Percentiles rank a stretch among this genome's conserved stretches.
Conservation (phyloP, 1,140 invertebrate species). For the Diorhabda carinulata region DNA sequence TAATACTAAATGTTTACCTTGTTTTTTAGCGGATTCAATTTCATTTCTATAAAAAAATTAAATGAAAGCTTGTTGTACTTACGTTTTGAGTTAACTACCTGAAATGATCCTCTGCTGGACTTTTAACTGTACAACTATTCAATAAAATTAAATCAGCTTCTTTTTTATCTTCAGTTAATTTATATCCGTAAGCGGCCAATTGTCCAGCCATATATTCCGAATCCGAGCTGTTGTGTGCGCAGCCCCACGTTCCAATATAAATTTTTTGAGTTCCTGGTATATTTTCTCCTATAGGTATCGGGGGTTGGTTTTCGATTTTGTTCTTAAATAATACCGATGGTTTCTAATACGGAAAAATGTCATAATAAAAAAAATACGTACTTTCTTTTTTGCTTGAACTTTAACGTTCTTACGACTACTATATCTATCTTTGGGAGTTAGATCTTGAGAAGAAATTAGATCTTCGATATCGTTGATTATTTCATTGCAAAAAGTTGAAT, state of each 20-base stretch:
- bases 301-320: constrained; percentile 27
- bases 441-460: constrained; percentile 71
- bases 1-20: constrained; percentile 83
- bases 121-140: constrained; percentile 98
- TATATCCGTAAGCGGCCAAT: constrained; percentile 82
- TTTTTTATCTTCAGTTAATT: constrained; percentile 75
- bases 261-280: constrained; percentile 88
- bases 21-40: constrained; percentile 71
- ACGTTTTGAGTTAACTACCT: constrained; percentile 49
- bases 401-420: constrained; percentile 64
- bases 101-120: constrained; percentile 94
- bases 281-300: constrained; percentile 53
- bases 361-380: constrained; percentile 17
- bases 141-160: constrained; percentile 90
- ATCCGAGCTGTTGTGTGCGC: constrained; percentile 94
- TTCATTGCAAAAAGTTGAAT: constrained; percentile 51
- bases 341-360: not conserved
- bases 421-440: constrained; percentile 70
- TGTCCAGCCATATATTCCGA: constrained; percentile 98
- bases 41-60: constrained; percentile 66
- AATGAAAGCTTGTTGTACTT: not conserved
- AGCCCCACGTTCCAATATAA: constrained; percentile 96
- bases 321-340: constrained; percentile 15
- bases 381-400: constrained; percentile 56
- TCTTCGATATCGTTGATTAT: constrained; percentile 77